phyloP scores from a whole-genome alignment of 1,140 invertebrate species.

The Bombus sylvicola region DNA sequence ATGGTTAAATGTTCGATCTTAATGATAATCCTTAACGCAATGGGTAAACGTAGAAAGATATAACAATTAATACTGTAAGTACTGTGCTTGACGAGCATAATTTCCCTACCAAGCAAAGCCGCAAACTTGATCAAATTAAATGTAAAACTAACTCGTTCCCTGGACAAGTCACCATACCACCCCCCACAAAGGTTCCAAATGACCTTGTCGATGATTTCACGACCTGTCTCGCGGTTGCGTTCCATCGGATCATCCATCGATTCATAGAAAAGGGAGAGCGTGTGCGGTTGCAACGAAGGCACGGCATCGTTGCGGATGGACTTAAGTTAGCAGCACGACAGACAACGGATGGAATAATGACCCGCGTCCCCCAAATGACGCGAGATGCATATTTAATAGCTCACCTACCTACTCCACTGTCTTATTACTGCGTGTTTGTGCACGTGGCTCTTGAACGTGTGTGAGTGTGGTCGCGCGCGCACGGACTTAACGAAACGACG shows the following conservation, averaged over 20 bases:
- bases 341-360: constrained; percentile 79
- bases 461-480: not conserved
- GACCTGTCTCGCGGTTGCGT: not conserved
- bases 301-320: constrained; percentile 47
- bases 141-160: too few relatives aligned
- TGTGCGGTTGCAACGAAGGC: constrained; percentile 40
- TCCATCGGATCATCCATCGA: too few relatives aligned
- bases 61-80: too few relatives aligned
- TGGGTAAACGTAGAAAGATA: too few relatives aligned
- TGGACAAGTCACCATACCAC: too few relatives aligned
- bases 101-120: too few relatives aligned
- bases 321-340: constrained; percentile 56
- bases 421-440: constrained; percentile 52
- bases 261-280: constrained; percentile 36
- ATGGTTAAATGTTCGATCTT: too few relatives aligned
- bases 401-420: constrained; percentile 56
- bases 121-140: too few relatives aligned
- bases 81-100: too few relatives aligned
- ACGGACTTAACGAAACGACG: constrained; percentile 34
- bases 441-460: constrained; percentile 31
- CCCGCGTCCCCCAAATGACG: constrained; percentile 77
- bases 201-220: not conserved
- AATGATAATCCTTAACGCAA: too few relatives aligned
- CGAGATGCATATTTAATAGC: constrained; percentile 79
- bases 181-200: not conserved